Evolutionary conservation across 1,140 invertebrate genomes (phyloP).

Genomic region (Drosophila bocqueti): DNA sequence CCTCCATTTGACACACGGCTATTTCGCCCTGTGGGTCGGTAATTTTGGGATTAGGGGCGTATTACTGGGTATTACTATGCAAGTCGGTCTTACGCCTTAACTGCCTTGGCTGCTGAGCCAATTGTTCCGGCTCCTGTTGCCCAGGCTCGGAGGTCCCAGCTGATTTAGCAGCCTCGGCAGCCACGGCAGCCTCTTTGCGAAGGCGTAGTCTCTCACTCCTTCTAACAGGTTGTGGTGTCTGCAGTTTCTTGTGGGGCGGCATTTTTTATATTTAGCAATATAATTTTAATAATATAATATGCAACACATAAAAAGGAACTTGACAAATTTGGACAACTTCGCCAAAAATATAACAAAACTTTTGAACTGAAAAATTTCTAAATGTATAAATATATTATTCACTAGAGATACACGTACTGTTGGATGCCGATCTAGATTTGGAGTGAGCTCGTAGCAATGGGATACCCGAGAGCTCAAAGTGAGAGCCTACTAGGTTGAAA

Average conservation of each 20-base stretch:
- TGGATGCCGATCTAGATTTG: neutral
- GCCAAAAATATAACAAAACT: neutral
- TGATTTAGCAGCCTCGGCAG: neutral
- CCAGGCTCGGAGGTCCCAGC: neutral
- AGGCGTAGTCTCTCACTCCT: neutral
- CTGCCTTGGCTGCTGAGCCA: neutral
- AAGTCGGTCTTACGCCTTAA: neutral
- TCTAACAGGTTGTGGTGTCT: rapidly evolving
- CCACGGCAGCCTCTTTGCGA: neutral
- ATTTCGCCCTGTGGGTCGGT: neutral
- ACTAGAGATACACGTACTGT: neutral
- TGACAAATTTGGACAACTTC: neutral
- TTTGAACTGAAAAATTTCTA: neutral
- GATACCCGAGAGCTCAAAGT: neutral
- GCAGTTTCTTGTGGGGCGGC: neutral
- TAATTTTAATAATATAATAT: neutral
- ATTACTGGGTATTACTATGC: neutral
- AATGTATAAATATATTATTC: neutral
- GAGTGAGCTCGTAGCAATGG: neutral
- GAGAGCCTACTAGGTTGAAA: neutral
- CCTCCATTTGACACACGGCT: neutral
- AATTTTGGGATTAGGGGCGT: neutral
- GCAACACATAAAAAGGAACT: neutral
- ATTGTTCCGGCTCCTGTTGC: neutral
- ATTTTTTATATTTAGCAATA: neutral